A percentile compares a stretch with the other conserved stretches of the same genome.
phyloP scores from a whole-genome alignment of 2,888 invertebrate species.

The Megalurothrips usitatus region DNA sequence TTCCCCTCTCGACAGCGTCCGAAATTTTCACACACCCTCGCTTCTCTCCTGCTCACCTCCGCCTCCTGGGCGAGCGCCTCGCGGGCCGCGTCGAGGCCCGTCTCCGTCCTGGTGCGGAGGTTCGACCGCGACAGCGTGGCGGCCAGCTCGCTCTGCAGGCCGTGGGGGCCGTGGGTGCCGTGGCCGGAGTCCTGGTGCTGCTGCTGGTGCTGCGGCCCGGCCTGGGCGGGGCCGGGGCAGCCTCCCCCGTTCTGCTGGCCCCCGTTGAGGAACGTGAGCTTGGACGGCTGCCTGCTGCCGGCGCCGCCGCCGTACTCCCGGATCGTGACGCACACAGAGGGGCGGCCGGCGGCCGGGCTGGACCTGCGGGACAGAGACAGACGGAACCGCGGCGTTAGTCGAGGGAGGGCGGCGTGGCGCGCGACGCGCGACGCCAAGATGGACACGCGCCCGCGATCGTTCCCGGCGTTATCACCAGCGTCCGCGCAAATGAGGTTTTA shows the following conservation, averaged over 20 bases:
- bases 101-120: not conserved
- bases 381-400: not conserved
- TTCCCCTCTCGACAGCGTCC: too few relatives aligned
- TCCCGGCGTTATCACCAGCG: too few relatives aligned
- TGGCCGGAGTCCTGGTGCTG: not conserved
- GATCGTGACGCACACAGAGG: not conserved
- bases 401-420: too few relatives aligned
- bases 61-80: not conserved
- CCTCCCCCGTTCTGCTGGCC: not conserved
- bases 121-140: not conserved
- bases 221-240: too few relatives aligned
- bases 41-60: not conserved
- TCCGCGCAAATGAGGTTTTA: too few relatives aligned
- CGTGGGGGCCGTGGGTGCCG: not conserved
- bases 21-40: too few relatives aligned
- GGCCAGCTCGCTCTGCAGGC: slow-evolving; percentile 2
- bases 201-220: not conserved
- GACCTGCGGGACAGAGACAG: not conserved
- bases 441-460: too few relatives aligned
- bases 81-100: not conserved
- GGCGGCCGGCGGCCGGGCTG: not conserved
- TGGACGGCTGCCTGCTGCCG: not conserved
- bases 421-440: too few relatives aligned
- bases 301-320: slow-evolving; percentile 2
- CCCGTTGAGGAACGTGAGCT: slow-evolving; percentile 11